Evolutionary conservation across 2,888 invertebrate genomes (phyloP).

Genomic region (Brachynemurus nebulosus): DNA sequence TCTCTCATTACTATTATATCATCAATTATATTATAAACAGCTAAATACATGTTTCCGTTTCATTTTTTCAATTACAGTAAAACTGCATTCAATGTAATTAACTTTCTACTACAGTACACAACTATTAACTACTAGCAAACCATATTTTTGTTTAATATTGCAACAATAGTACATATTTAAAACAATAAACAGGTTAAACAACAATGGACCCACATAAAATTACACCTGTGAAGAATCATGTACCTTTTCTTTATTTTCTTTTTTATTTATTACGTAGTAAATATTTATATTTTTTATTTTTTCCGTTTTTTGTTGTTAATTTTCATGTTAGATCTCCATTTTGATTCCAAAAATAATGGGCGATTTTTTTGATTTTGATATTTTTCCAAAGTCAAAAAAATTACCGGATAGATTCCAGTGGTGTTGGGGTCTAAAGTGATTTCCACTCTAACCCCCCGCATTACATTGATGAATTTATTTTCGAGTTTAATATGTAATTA

Average conservation of each 20-base stretch:
- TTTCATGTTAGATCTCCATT: neutral
- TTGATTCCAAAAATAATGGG: too few species aligned
- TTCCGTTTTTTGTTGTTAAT: neutral
- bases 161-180: conserved; percentile 6
- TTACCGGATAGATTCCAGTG: too few species aligned
- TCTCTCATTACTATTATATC: neutral
- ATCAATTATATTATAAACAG: too few species aligned
- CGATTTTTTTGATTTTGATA: too few species aligned
- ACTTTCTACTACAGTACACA: neutral
- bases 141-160: conserved; percentile 1
- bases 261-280: conserved; percentile 2
- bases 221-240: conserved; percentile 27
- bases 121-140: conserved; percentile 1
- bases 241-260: neutral
- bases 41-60: conserved; percentile 1
- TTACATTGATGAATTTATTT: too few species aligned
- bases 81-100: conserved; percentile 1
- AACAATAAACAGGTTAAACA: conserved; percentile 16
- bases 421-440: too few species aligned
- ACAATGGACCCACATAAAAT: conserved; percentile 32
- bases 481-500: too few species aligned
- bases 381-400: too few species aligned
- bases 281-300: conserved; percentile 1
- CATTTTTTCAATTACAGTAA: neutral
- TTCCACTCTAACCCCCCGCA: too few species aligned